Evolutionary conservation across 1,140 invertebrate genomes (phyloP), one percentile per base, ranked within the genome.

Genomic region (Drosophila pruinosa): DNA sequence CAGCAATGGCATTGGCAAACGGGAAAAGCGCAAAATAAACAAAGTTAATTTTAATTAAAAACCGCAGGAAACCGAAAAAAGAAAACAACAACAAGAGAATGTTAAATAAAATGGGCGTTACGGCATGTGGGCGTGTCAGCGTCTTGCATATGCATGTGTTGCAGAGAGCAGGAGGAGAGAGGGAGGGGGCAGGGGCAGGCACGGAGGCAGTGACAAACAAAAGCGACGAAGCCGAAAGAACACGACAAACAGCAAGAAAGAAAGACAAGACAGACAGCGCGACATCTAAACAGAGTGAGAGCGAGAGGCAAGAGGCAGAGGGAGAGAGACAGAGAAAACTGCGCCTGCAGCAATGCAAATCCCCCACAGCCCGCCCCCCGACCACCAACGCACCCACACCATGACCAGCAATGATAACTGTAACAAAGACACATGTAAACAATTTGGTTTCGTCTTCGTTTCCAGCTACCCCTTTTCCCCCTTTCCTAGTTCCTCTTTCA

Each of bases 1-100:
- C n/a, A n/a, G n/a, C n/a, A n/a, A n/a, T n/a, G 14, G 52, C 57
- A 38, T 38, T 50, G 73, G 50, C 68, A 65, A 65, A 65, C 73
- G 78, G 73, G 69, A 74, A 75, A 76, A 85, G 81, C 81, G 69
- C 67, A 88, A 86, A 86, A 86, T 88, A 81, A 86, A 86, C 81
- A 86, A 86, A 88, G 81, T 86, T 86, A 86, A 86, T 86, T 86
- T 86, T 86, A 86, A 86, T 86, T 86, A 86, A 86, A 86, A 86
- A 86, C 81, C 78, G 81, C 81, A 82, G 82, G 78, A 85, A 86
- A 81, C 64, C 69, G 65, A 80, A 74, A 77, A 72, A 52, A 39
- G 45, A 45, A 47, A 36, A 61, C 21, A 48, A 50, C 17, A 36
- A 47, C 48, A 36, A 5, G 36, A 31, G 80, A 86, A 86, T 85